These are phyloP conservation scores for Ctenopoma multispine DNA, from an alignment of 2,797 vertebrate genomes.

Conservation along the genomic window DNA sequence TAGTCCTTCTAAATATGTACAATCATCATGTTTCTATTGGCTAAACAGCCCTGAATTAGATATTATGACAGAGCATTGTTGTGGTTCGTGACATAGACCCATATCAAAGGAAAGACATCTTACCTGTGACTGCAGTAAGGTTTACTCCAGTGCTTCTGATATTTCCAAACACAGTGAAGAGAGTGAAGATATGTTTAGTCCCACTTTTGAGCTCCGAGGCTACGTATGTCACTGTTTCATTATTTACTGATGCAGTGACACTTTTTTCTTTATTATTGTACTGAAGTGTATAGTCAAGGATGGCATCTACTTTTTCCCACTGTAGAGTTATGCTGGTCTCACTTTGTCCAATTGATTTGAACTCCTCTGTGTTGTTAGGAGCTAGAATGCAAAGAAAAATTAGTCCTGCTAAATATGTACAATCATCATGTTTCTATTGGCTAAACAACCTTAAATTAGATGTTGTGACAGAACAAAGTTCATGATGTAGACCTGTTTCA, in stretches of 20 bases:
- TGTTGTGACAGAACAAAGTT: neutral
- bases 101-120: neutral
- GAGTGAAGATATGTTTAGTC: conserved; percentile 29
- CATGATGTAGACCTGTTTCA: neutral
- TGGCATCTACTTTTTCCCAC: conserved; percentile 33
- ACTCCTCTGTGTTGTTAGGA: too few species aligned
- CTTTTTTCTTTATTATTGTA: rapidly evolving
- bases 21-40: too few species aligned
- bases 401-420: too few species aligned
- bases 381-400: neutral
- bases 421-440: too few species aligned
- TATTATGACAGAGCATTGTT: neutral
- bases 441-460: neutral
- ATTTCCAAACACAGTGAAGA: conserved; percentile 35
- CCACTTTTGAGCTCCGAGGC: neutral
- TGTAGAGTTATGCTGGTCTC: conserved; percentile 49
- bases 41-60: neutral
- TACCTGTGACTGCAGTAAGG: conserved; percentile 47
- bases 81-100: neutral
- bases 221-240: rapidly evolving
- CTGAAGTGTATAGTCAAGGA: neutral
- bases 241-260: rapidly evolving
- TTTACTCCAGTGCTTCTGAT: conserved; percentile 32
- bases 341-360: neutral
- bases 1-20: too few species aligned